Evolutionary conservation across 1,140 invertebrate species (phyloP).

Genomic region (Eumaeus atala): DNA sequence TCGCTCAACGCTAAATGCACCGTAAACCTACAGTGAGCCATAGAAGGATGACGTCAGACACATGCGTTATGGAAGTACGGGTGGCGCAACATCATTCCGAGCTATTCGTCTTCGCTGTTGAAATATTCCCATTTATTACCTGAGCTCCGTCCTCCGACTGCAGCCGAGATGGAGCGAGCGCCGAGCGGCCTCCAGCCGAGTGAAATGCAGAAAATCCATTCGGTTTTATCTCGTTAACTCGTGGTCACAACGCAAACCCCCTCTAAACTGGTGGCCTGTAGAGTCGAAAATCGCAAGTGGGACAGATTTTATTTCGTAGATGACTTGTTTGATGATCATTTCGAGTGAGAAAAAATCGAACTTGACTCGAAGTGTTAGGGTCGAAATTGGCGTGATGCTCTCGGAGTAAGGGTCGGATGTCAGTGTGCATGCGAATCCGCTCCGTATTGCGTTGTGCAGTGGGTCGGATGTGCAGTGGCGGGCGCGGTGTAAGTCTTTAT

Average conservation of each 20-base stretch:
- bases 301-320: constrained; percentile 39
- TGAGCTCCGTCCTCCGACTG: constrained; percentile 28
- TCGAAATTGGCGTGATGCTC: constrained; percentile 34
- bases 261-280: constrained; percentile 19
- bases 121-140: constrained; percentile 52
- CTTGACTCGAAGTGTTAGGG: constrained; percentile 28
- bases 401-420: constrained; percentile 46
- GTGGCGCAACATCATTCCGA: neutral
- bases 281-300: constrained; percentile 26
- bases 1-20: no score
- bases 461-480: constrained; percentile 29
- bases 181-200: constrained; percentile 50
- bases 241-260: constrained; percentile 17
- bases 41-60: no score
- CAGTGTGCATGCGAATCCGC: constrained; percentile 15
- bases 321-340: constrained; percentile 40
- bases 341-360: constrained; percentile 35
- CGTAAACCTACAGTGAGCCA: no score
- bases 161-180: constrained; percentile 44
- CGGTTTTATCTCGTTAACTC: constrained; percentile 63
- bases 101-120: constrained; percentile 20
- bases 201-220: constrained; percentile 71
- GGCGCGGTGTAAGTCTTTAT: constrained; percentile 51
- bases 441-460: neutral
- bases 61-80: no score